Evolutionary conservation across 2,113 vertebrate species (phyloP).

Genomic region (Labrus mixtus): DNA sequence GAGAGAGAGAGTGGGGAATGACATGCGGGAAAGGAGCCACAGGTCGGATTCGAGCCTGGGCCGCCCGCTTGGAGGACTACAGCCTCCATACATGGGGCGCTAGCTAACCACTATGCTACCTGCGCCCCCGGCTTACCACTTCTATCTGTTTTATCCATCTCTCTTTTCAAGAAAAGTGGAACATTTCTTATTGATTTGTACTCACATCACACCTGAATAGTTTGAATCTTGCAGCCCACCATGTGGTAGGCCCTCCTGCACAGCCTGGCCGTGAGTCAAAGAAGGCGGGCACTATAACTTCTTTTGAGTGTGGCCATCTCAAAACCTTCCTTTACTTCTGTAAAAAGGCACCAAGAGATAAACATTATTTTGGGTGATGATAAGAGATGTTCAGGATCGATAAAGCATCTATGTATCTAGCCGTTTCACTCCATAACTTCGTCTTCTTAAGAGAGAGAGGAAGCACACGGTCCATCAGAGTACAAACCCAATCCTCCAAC

Average conservation of each 20-base stretch:
- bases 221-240: slow-evolving; percentile 79
- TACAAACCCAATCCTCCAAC: slow-evolving; percentile 82
- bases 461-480: slow-evolving; percentile 86
- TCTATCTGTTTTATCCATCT: too few relatives aligned
- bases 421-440: slow-evolving; percentile 74
- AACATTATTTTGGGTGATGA: too few relatives aligned
- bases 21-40: too few relatives aligned
- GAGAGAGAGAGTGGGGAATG: too few relatives aligned
- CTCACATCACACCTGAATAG: slow-evolving; percentile 84
- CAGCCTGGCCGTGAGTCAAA: slow-evolving; percentile 85
- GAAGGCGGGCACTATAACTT: slow-evolving; percentile 81
- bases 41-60: too few relatives aligned
- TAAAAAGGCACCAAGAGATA: background rate
- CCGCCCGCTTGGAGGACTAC: too few relatives aligned
- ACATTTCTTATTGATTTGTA: background rate
- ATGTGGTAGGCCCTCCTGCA: slow-evolving; percentile 84
- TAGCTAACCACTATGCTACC: too few relatives aligned
- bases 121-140: too few relatives aligned
- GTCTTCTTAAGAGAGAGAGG: slow-evolving; percentile 83
- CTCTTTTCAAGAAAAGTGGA: too few relatives aligned
- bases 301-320: slow-evolving; percentile 75
- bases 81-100: too few relatives aligned
- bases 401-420: background rate
- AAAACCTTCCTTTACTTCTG: slow-evolving; percentile 86
- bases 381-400: background rate